Evolutionary conservation across 1,140 invertebrate genomes (phyloP).

Genomic region (Drepana arcuata): DNA sequence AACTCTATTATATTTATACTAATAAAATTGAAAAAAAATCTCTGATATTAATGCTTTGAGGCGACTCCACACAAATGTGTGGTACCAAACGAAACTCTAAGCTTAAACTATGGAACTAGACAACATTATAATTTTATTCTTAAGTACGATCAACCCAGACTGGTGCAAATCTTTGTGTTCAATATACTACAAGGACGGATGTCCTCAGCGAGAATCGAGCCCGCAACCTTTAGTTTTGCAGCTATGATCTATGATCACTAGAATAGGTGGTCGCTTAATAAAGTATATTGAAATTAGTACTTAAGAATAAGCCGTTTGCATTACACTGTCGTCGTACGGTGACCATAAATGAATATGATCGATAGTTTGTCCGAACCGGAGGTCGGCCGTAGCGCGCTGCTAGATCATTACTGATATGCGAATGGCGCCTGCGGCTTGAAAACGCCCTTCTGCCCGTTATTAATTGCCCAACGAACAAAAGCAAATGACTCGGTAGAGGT

Average conservation of each 20-base stretch:
- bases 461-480: conserved; percentile 68
- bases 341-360: conserved; percentile 32
- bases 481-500: conserved; percentile 68
- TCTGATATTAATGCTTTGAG: no score
- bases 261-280: not conserved
- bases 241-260: not conserved
- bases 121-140: no score
- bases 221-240: not conserved
- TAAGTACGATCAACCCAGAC: no score
- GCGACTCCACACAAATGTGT: no score
- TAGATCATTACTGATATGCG: conserved; percentile 55
- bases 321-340: not conserved
- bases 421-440: conserved; percentile 48
- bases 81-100: no score
- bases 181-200: no score
- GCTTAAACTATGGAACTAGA: no score
- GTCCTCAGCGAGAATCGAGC: not conserved
- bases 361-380: conserved; percentile 31
- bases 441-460: conserved; percentile 62
- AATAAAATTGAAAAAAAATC: no score
- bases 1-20: no score
- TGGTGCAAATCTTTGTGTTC: no score
- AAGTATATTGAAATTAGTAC: not conserved
- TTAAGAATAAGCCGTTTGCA: conserved; percentile 3
- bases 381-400: conserved; percentile 22